Base-by-base conservation (phyloP, 2,888 invertebrate genomes). In the Adelognathus sp. region DNA sequence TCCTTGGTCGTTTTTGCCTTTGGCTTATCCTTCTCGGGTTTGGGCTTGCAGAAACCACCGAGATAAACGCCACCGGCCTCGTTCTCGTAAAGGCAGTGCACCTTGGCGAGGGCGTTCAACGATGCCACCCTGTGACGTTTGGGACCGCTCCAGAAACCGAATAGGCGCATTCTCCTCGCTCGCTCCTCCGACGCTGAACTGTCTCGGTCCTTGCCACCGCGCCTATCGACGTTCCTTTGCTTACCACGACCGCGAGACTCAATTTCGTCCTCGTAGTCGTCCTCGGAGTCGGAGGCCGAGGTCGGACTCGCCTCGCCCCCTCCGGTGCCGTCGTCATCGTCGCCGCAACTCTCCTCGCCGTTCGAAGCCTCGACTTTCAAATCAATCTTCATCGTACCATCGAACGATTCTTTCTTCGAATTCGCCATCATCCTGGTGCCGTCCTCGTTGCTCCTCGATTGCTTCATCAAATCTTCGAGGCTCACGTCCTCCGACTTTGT, bases 81-180 rank as follows among this genome's bases (percentile, higher is more conserved):
- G 89, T 97, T 97, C 91, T 97, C 97, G 88, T 97, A 97, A 24
- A 98, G 93, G 88, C 97, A 97, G 90, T 97, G 97, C 1, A 98
- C 97, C 92, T 97, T 97, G 27, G 97, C 97, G 84, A 96, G 91
- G 0, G 98, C 98, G 89, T 98, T 98, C 31, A 98, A 91, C 1
- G 97, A 97, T 39, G 98, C 98, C 92, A 97, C 97, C 82, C 98
- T 94, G 88, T 96, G 96, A 52, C 96, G 93, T 91, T 97, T 97
- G 24, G 96, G 96, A 0, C 96, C 96, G 81, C 93, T 93, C 95
- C 95, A 95, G 92, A 95, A 95, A 0, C 95, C 94, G 76, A 94
- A 93, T 39, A 95, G 91, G 87, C 94, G 94, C 83, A 94, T 92
- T 78, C 95, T 92, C 72, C 92, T 86, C 11, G 90, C 85, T 76